Base-by-base conservation (phyloP, 2,113 vertebrate species). In the Guaruba guarouba region DNA sequence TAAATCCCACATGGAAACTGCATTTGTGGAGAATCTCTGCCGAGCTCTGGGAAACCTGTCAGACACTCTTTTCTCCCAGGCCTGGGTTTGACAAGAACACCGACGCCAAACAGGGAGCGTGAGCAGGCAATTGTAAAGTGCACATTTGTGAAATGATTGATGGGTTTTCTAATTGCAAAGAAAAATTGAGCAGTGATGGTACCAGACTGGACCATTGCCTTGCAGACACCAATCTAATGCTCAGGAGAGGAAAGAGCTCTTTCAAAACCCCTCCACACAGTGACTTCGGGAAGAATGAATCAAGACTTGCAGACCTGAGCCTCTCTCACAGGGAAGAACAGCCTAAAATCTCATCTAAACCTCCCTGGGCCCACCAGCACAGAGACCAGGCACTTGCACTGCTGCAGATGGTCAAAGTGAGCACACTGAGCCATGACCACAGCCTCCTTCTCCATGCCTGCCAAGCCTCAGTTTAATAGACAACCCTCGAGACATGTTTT, bases 341-440 rank as follows among this genome's bases (percentile, higher is more conserved):
- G 13, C 57, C 49, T 22, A 37, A 28, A 7, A 44, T 64, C 43
- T 43, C 25, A 64, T 8, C 22, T 14, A 27, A 82, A n/a, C 18
- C 19, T 35, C 57, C n/a, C 33, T 14, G 22, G 57, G 57, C 33
- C 35, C 33, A 15, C 33, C 57, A 35, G 57, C 8, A 0, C 0
- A 1, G 35, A 17, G 22, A 41, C 3, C 2, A 0, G 46, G 31
- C 35, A 9, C 51, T 12, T 9, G 10, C 9, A 11, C 7, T 20
- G 3, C 23, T 35, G 11, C 54, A 46, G 59, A 37, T 1, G 57
- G 51, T 17, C 11, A 0, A 24, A 64, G 23, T 1, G 4, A 70
- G 43, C 22, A 11, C 2, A 0, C 16, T 2, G 2, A 51, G 63
- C 16, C 46, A 15, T 6, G 3, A 29, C 35, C 1, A 3, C 51